These are phyloP conservation scores for Pherbina coryleti DNA, from an alignment of 2,888 invertebrate species.

Conservation along the genomic window DNA sequence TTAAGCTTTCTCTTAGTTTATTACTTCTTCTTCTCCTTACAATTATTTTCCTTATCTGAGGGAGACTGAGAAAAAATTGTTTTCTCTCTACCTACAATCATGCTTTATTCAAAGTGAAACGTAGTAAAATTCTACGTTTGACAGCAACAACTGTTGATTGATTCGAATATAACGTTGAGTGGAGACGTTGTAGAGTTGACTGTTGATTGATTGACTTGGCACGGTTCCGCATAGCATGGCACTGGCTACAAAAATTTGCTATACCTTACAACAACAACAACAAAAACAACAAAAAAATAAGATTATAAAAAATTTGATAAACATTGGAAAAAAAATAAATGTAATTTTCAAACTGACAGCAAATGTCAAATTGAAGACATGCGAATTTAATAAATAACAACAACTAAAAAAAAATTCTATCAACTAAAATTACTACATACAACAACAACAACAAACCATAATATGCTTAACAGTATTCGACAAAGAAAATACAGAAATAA, in stretches of 20 bases:
- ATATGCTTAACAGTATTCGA: not conserved
- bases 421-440: not conserved
- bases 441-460: not conserved
- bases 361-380: conserved; percentile 61
- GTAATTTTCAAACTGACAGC: conserved; percentile 62
- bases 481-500: not conserved
- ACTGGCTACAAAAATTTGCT: not conserved
- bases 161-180: conserved; percentile 23
- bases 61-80: not conserved
- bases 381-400: conserved; percentile 56
- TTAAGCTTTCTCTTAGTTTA: not conserved
- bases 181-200: conserved; percentile 22
- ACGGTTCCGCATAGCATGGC: not conserved
- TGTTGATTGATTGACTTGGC: conserved; percentile 42
- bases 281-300: conserved; percentile 1
- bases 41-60: not conserved
- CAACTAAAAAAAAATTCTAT: conserved; percentile 24
- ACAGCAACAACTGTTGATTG: conserved; percentile 14
- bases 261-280: not conserved
- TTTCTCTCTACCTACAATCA: not conserved
- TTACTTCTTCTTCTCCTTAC: not conserved
- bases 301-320: conserved; percentile 2
- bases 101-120: not conserved
- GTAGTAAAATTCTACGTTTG: not conserved
- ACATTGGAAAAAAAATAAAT: conserved; percentile 27